A percentile compares a stretch with the other conserved stretches of the same genome.
phyloP scores from a whole-genome alignment of 2,113 vertebrate species.

The Myotis lucifugus region DNA sequence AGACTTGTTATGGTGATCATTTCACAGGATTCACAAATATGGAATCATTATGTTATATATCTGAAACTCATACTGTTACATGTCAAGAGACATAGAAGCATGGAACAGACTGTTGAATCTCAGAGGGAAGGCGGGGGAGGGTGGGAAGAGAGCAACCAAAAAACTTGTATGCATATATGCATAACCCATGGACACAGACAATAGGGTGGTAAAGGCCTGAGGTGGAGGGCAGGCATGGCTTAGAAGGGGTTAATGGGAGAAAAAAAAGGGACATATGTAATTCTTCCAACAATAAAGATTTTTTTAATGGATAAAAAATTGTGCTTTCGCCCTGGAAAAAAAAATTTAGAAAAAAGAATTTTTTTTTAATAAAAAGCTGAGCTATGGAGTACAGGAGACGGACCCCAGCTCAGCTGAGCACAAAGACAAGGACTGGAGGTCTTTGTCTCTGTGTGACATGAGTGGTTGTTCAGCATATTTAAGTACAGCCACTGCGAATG shows the following conservation, averaged over 20 bases:
- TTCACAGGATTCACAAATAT: background rate
- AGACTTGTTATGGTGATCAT: background rate
- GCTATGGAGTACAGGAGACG: fast-evolving
- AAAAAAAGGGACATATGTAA: too few species aligned
- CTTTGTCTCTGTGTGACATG: background rate
- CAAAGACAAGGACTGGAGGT: background rate
- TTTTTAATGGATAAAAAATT: too few species aligned
- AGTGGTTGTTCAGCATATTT: background rate
- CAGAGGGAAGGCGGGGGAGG: too few species aligned
- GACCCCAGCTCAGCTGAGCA: background rate
- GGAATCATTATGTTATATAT: background rate
- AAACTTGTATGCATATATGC: too few species aligned
- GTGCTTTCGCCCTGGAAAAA: too few species aligned
- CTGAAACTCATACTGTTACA: background rate
- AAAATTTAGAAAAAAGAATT: background rate
- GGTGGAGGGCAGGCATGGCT: too few species aligned
- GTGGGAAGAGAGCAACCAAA: too few species aligned
- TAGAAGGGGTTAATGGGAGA: too few species aligned
- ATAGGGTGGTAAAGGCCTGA: too few species aligned
- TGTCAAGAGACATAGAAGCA: background rate
- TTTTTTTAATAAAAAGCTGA: background rate
- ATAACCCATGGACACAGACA: too few species aligned
- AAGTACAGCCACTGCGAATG: background rate
- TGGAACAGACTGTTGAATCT: too few species aligned
- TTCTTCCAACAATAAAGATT: too few species aligned